phyloP scores from a whole-genome alignment of 2,888 invertebrate species.

The Pyrrhosoma nymphula region DNA sequence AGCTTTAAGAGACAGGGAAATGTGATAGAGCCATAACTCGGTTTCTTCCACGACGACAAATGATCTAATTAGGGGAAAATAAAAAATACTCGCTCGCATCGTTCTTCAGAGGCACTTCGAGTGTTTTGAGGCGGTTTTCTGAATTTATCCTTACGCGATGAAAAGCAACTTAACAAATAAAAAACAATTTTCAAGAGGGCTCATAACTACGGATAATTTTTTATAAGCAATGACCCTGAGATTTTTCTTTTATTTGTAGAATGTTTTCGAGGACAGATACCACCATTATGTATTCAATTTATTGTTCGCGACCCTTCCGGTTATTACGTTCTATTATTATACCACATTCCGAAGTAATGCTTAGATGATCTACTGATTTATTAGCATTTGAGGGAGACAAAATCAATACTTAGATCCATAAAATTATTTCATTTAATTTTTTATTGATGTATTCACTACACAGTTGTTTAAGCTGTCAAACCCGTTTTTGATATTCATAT shows the following conservation, averaged over 20 bases:
- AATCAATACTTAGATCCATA: too few species aligned
- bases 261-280: neutral
- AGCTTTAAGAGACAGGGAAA: constrained; percentile 19
- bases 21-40: constrained; percentile 17
- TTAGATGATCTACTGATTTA: too few species aligned
- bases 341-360: too few species aligned
- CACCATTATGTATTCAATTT: too few species aligned
- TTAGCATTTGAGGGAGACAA: too few species aligned
- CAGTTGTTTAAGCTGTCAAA: too few species aligned
- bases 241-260: neutral
- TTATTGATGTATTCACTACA: too few species aligned
- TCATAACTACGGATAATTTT: neutral
- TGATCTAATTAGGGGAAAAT: neutral
- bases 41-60: constrained; percentile 28
- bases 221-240: neutral
- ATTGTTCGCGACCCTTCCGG: too few species aligned
- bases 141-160: neutral
- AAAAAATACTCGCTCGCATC: neutral
- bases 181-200: neutral
- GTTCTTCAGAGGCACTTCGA: neutral
- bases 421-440: too few species aligned
- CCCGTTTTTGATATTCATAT: too few species aligned
- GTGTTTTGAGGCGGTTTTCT: neutral
- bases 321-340: too few species aligned
- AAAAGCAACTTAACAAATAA: neutral